Evolutionary conservation across 2,888 invertebrate species (phyloP), one percentile per base, ranked within the genome.

Genomic region (Germaria angustata): DNA sequence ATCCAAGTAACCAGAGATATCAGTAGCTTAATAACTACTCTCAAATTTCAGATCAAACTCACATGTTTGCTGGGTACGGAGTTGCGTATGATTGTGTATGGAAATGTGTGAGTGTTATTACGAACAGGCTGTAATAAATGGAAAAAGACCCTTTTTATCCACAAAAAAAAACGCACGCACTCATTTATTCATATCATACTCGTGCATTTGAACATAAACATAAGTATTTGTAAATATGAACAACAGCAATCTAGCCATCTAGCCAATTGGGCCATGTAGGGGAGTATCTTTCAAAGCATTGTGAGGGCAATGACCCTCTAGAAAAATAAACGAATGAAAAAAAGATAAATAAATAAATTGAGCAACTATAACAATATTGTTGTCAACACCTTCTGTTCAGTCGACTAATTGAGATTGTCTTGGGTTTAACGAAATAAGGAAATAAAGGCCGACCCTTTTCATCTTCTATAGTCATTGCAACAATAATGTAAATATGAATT

Each of bases 91-190:
- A 57, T 57, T 69, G 46, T n/a, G 0, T 49, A 49, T 22, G 32
- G 20, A 34, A 34, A 15, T 22, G 11, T 22, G 44, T 55, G 13
- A 17, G 20, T 41, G 39, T 28, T 61, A 11, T 28, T 61, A 11
- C 51, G 41, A 63, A 41, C 51, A 73, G 51, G 72, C 49, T 49
- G 66, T 57, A 68, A 77, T 68, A 76, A 28, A 57, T 76, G 49
- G 41, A 49, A 49, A 39, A 68, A 68, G 41, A 77, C 76, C 59
- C 51, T 59, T 68, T 68, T 57, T 13, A n/a, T 32, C 8, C 2
- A 11, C 8, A 49, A 15, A 59, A 39, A 36, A 39, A n/a, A n/a
- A n/a, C n/a, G n/a, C n/a, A n/a, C n/a, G 24, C 36, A 66, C 65
- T 22, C 15, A 36, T 36, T 34, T 24, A 32, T 17, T 36, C 36